These are phyloP conservation scores for Urocynchramus pylzowi DNA, from an alignment of 2,113 vertebrate species.

Conservation along the genomic window DNA sequence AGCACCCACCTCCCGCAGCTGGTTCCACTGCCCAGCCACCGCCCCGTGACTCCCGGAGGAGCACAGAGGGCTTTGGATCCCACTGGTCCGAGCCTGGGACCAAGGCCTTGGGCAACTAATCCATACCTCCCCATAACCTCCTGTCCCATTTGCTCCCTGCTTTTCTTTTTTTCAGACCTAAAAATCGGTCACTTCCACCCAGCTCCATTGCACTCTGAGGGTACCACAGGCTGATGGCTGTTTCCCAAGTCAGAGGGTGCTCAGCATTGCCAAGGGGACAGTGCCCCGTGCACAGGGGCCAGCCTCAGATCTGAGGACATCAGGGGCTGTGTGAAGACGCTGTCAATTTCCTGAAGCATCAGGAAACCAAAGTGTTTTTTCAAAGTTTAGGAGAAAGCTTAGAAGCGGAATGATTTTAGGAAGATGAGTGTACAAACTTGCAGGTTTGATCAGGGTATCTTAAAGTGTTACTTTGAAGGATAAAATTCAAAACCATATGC, in stretches of 20 bases:
- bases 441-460: background rate
- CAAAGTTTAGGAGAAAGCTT: background rate
- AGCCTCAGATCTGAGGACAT: background rate
- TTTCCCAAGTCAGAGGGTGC: background rate
- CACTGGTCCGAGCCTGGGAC: rapidly evolving
- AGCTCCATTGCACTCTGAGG: background rate
- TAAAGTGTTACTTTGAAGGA: background rate
- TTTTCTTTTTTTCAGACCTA: background rate
- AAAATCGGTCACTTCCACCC: background rate
- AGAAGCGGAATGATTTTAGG: background rate
- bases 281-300: rapidly evolving
- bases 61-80: background rate
- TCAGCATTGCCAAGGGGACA: background rate
- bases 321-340: background rate
- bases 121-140: background rate
- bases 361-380: background rate
- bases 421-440: background rate
- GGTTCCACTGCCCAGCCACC: rapidly evolving
- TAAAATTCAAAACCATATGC: background rate
- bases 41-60: rapidly evolving
- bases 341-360: background rate
- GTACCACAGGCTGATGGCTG: background rate
- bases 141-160: background rate
- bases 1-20: background rate
- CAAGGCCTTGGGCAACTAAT: background rate